phyloP scores from a whole-genome alignment of 2,113 vertebrate species.

The Sturnus vulgaris region DNA sequence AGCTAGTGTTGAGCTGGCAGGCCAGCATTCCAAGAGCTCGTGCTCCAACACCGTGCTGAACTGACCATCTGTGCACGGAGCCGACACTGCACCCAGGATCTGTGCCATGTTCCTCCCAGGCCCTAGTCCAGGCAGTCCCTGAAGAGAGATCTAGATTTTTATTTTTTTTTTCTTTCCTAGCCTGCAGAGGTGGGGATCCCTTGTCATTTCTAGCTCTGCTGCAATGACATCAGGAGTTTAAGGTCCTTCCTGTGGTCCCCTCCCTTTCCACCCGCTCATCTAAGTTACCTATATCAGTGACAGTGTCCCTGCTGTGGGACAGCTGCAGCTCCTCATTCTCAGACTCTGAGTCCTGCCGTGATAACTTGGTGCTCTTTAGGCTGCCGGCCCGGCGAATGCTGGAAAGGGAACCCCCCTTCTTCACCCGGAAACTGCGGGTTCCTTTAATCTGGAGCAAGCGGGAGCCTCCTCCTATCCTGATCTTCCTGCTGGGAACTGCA shows the following conservation, averaged over 20 bases:
- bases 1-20: neutral
- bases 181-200: neutral
- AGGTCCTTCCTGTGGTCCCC: constrained; percentile 67
- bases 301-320: constrained; percentile 97
- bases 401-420: constrained; percentile 97
- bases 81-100: neutral
- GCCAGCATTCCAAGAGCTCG: constrained; percentile 37
- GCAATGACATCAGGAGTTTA: constrained; percentile 1
- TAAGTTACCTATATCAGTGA: constrained; percentile 95
- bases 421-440: constrained; percentile 95
- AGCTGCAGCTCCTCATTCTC: constrained; percentile 96
- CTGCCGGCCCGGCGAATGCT: constrained; percentile 95
- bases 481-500: constrained; percentile 92
- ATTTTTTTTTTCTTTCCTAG: neutral
- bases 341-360: constrained; percentile 97
- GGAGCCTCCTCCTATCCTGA: constrained; percentile 95
- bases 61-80: neutral
- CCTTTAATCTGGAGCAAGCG: constrained; percentile 99
- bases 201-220: constrained; percentile 19
- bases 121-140: neutral
- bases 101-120: neutral
- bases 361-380: constrained; percentile 98
- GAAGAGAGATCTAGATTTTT: neutral
- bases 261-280: constrained; percentile 74
- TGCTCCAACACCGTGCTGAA: constrained; percentile 26